Evolutionary conservation across 2,888 invertebrate species (phyloP).

Genomic region (Orchesellides sinensis): DNA sequence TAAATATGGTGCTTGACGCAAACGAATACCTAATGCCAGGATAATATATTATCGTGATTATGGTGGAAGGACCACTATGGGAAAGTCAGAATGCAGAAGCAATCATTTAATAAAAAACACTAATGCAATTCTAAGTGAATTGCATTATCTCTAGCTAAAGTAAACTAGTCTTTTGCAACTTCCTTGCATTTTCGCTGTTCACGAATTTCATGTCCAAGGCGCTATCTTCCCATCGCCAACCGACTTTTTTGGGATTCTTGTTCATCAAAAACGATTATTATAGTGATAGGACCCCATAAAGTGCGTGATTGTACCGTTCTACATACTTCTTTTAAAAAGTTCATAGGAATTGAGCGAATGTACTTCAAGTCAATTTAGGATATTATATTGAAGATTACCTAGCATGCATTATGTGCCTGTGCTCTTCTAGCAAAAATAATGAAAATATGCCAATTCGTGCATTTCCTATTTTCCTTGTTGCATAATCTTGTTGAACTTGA

Average conservation of each 20-base stretch:
- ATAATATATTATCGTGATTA: too few relatives aligned
- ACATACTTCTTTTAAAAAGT: background rate
- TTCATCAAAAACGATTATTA: background rate
- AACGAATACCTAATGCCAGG: too few relatives aligned
- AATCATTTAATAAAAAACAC: too few relatives aligned
- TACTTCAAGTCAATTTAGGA: too few relatives aligned
- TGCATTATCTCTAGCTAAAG: too few relatives aligned
- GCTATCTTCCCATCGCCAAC: background rate
- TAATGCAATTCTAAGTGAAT: too few relatives aligned
- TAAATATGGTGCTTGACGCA: too few relatives aligned
- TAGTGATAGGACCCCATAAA: constrained; percentile 14
- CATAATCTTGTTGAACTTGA: constrained; percentile 57
- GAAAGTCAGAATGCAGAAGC: too few relatives aligned
- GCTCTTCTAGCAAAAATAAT: constrained; percentile 43
- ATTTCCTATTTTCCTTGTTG: constrained; percentile 24
- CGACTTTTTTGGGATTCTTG: constrained; percentile 43
- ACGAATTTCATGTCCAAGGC: constrained; percentile 7
- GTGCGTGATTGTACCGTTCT: constrained; percentile 42
- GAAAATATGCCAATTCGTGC: constrained; percentile 47
- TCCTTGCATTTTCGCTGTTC: constrained; percentile 1
- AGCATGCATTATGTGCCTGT: too few relatives aligned
- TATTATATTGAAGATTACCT: too few relatives aligned
- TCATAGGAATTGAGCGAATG: too few relatives aligned
- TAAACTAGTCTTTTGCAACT: background rate
- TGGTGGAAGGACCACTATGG: too few relatives aligned